These are phyloP conservation scores for Pomacea maculata DNA, from an alignment of 1,140 invertebrate genomes.

Conservation along the genomic window DNA sequence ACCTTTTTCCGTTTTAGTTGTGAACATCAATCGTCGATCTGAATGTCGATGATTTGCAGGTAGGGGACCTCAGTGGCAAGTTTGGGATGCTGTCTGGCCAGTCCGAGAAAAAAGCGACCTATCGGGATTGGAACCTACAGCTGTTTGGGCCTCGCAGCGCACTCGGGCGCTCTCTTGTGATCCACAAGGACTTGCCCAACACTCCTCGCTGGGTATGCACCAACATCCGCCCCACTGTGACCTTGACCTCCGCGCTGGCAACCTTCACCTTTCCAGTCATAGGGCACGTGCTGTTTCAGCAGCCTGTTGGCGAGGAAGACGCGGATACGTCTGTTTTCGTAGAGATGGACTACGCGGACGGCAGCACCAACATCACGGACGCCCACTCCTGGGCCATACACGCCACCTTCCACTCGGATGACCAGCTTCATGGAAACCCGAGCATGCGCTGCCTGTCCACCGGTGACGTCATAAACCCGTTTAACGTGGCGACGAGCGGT, in stretches of 20 bases:
- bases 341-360: conserved; percentile 85
- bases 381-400: conserved; percentile 78
- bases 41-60: conserved; percentile 87
- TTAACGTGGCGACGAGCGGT: conserved; percentile 69
- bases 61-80: conserved; percentile 92
- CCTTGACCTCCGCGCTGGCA: conserved; percentile 64
- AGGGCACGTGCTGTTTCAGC: conserved; percentile 85
- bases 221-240: conserved; percentile 60
- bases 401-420: conserved; percentile 74
- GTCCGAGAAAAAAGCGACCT: conserved; percentile 70
- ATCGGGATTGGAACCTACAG: conserved; percentile 87
- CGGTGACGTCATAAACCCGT: conserved; percentile 82
- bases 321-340: conserved; percentile 80
- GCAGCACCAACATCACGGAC: conserved; percentile 77
- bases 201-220: conserved; percentile 68
- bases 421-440: conserved; percentile 68
- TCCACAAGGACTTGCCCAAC: conserved; percentile 72
- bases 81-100: conserved; percentile 71
- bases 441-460: conserved; percentile 72
- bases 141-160: conserved; percentile 84
- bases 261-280: conserved; percentile 83
- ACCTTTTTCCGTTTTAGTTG: not conserved
- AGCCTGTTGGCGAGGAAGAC: conserved; percentile 79
- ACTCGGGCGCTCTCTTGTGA: conserved; percentile 82
- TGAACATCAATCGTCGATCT: conserved; percentile 42